Evolutionary conservation across 2,888 invertebrate genomes (phyloP).

Genomic region (Dorcus hopei): DNA sequence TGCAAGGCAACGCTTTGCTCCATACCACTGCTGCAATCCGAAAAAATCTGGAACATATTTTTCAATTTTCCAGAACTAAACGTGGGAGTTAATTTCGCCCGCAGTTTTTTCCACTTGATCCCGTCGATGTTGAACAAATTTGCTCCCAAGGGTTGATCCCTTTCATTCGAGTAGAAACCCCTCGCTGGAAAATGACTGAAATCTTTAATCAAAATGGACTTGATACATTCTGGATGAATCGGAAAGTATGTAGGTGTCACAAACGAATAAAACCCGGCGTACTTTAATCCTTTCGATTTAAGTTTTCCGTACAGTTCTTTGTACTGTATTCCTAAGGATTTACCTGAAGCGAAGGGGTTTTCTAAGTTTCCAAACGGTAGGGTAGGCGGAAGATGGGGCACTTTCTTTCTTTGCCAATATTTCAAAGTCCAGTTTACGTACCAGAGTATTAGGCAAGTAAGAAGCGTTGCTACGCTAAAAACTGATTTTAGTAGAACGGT

Average conservation of each 20-base stretch:
- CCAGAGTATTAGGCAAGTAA: no score
- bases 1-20: no score
- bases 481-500: no score
- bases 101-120: not conserved
- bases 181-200: constrained; percentile 4
- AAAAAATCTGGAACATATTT: no score
- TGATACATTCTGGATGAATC: not conserved
- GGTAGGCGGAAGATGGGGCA: constrained; percentile 1
- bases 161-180: not conserved
- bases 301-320: not conserved
- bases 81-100: no score
- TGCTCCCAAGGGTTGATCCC: constrained; percentile 3
- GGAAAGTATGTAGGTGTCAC: constrained; percentile 8
- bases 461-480: no score
- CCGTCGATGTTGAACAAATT: constrained; percentile 5
- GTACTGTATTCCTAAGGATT: not conserved
- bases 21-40: no score
- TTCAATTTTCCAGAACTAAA: no score
- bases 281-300: no score
- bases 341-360: not conserved
- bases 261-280: constrained; percentile 10
- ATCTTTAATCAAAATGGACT: constrained; percentile 7
- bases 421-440: not conserved
- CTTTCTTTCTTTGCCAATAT: constrained; percentile 14
- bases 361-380: constrained; percentile 13